Evolutionary conservation across 2,888 invertebrate species (phyloP), one percentile per base, ranked within the genome.

Genomic region (Nomada ferruginata): DNA sequence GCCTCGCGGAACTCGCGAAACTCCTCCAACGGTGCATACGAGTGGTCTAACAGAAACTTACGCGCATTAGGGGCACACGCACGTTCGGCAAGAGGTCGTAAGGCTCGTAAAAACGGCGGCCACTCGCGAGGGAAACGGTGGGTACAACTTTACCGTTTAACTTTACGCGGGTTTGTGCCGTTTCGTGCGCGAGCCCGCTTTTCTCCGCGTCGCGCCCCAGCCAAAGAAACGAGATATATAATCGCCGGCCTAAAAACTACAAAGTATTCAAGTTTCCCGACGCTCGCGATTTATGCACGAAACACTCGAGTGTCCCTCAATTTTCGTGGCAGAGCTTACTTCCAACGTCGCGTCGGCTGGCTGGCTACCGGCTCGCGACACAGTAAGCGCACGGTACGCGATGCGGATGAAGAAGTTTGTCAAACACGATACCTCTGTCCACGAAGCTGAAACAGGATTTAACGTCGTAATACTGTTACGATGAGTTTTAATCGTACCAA

Each of bases 71-170:
- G 65, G 68, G 60, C 74, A 79, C 79, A 82, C 82, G 84, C 78
- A 83, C 82, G 85, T 79, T 63, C 69, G 50, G 59, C 70, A 79
- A 73, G 52, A 69, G 82, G 64, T 71, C 79, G 81, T 47, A 53
- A 52, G 44, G 61, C 84, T 84, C 85, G 79, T 79, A 82, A 85
- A 85, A 85, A 79, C 71, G 53, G 73, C 55, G 59, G 57, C 23
- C 59, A 53, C 70, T 70, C 69, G 64, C 52, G 60, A 11, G 42
- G 64, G 57, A 52, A 64, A 74, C 44, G 59, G 59, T 29, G 64
- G 60, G 42, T 53, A 76, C 82, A 81, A 83, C 72, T 87, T 83
- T 18, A 76, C 68, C 82, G 82, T 83, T 84, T 85, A 88, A 88
- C 84, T 87, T 85, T 85, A 80, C 80, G 81, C 77, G 79, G 79